Evolutionary conservation across 1,140 invertebrate species (phyloP), one percentile per base, ranked within the genome.

Genomic region (Venustaconcha ellipsiformis): DNA sequence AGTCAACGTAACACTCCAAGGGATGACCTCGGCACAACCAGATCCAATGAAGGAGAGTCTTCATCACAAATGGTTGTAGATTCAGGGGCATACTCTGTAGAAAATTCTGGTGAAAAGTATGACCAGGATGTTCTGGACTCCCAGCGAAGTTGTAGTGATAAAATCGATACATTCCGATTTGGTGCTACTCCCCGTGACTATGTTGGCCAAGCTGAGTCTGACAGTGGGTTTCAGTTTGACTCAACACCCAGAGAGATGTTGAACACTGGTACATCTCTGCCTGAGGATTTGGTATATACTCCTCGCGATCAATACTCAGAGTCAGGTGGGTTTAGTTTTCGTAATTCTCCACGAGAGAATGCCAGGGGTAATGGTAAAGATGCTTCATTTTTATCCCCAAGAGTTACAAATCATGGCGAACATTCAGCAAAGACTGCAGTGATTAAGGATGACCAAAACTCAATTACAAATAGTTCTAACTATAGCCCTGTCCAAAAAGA

Each of bases 21-120:
- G 77, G 63, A 81, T 37, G 81, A 84, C 6, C 57, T 81, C 30
- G 69, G 70, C 37, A 65, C 75, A 55, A 80, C 78, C 20, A 78
- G 77, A 18, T 78, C 79, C 17, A 67, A 83, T 65, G 76, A 77
- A 56, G 80, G 59, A 0, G 80, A 81, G 60, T 79, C 80, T 17
- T 48, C 37, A 48, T 82, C 80, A 5, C 77, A 80, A 26, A 83
- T 79, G 12, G 80, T 71, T 14, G 76, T 68, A 8, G 86, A 88
- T 68, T 86, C 86, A 14, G 86, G 86, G 3, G 79, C 79, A 2
- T 84, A 82, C 57, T 86, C 86, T n/a, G 84, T 78, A 1, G 82
- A 81, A 65, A 81, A 83, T 70, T 84, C 78, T 12, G 78, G 75
- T 66, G 81, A 86, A 48, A 83, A 82, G 58, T 81, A 78, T 67